Base-by-base conservation (phyloP, 2,888 invertebrate genomes). In the Archips xylosteana region DNA sequence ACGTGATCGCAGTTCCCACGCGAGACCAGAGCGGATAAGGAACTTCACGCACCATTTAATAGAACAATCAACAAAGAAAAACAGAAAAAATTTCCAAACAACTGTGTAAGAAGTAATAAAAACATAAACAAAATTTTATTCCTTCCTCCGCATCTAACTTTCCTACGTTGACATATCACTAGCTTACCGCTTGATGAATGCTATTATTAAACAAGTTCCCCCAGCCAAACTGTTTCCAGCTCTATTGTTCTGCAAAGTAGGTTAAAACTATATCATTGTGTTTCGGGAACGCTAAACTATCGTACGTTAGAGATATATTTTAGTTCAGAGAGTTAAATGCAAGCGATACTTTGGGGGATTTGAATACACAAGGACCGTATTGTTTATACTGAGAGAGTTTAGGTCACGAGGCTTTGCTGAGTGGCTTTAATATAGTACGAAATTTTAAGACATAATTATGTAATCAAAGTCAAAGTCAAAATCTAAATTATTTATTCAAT, bases 171-270 rank as follows among this genome's bases (percentile, higher is more conserved):
- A 65, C 34, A 65, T 49, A 65, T 65, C n/a, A 9, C 57, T 32
- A 42, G 65, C 65, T 65, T 51, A 51, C 36, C 15, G 4, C 36
- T 65, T 65, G 65, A 65, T n/a, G 62, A 67, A 72, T 72, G 67
- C 47, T 39, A 23, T 39, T 62, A 67, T 68, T 68, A 45, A 32
- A 67, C 67, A 47, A 36, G 23, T 63, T 34, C 1, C 3, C 2
- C 0, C 13, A 47, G 61, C n/a, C 2, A 47, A 36, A 49, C 39
- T 5, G 62, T 57, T 49, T 59, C 57, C 62, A 32, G 47, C 67
- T 15, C 47, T 72, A 39, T 45, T 6, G 0, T 13, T 4, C 2
- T 39, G 1, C 6, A 0, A 3, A 13, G 34, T 47, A 57, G 32
- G 36, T 36, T 39, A 23, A 32, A n/a, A 15, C 12, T 62, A 0